phyloP scores from a whole-genome alignment of 2,888 invertebrate species.

The Chloroclysta siterata region DNA sequence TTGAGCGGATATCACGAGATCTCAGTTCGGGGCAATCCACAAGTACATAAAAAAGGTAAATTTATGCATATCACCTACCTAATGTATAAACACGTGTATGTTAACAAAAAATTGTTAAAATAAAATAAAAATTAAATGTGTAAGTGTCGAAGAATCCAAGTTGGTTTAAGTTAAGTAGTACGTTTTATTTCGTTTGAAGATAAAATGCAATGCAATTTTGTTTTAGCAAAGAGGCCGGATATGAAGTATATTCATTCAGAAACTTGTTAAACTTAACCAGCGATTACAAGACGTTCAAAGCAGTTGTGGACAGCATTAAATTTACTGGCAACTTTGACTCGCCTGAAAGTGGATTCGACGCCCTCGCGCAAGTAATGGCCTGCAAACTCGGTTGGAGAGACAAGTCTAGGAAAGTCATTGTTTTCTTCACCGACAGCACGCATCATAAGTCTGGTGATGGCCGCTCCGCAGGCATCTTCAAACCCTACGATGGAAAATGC shows the following conservation, averaged over 20 bases:
- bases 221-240: no score
- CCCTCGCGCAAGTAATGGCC: slow-evolving; percentile 90
- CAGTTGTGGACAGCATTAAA: slow-evolving; percentile 65
- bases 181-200: no score
- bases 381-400: slow-evolving; percentile 92
- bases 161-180: no score
- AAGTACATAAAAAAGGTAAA: no score
- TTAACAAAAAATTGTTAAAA: no score
- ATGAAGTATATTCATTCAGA: slow-evolving; percentile 87
- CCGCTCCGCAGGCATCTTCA: slow-evolving; percentile 87
- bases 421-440: slow-evolving; percentile 91
- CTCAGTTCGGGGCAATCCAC: no score
- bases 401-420: slow-evolving; percentile 89
- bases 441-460: slow-evolving; percentile 94
- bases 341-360: slow-evolving; percentile 95
- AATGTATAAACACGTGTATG: no score
- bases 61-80: no score
- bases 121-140: no score
- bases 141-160: no score
- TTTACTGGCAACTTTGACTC: slow-evolving; percentile 86
- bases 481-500: slow-evolving; percentile 90
- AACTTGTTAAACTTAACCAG: slow-evolving; percentile 88
- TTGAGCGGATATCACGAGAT: no score
- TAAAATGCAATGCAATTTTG: no score
- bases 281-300: slow-evolving; percentile 76